Base-by-base conservation (phyloP, 1,140 invertebrate genomes). In the Drosophila carrolli region DNA sequence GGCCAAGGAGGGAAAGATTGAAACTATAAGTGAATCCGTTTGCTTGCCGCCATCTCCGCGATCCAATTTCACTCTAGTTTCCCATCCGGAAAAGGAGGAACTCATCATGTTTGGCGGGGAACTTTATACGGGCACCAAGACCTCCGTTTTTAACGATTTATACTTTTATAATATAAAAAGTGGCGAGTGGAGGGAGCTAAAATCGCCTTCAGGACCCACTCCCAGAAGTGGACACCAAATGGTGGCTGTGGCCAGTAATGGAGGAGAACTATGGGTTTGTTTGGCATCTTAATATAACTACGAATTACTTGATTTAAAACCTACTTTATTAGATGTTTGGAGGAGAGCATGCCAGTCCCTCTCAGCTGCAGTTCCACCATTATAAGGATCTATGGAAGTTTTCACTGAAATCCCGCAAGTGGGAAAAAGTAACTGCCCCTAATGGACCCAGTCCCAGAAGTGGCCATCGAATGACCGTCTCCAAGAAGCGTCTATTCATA, bases 351-450 rank as follows among this genome's bases (percentile, higher is more conserved):
- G 95, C 97, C 1, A 98, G 96, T 92, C 96, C 96, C 2, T 96
- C 96, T 0, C 97, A 98, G 88, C 96, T 96, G 35, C 98, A 98
- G 92, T 99, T 98, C 93, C 96, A 98, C 93, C 98, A 99, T 91
- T 99, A 98, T 90, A 96, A 95, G 92, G 98, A 99, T 92, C 93
- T 99, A 0, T 99, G 98, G 97, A 95, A 97, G 16, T 97, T 95
- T 90, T 95, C 96, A 90, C 60, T 95, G 0, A 94, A 94, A 48
- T 95, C 95, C 0, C 97, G 96, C 79, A 95, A 95, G 92, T 99
- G 98, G 98, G 96, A 98, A 80, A 98, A 98, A 94, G 95, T 98
- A 60, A 93, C 88, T 4, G 86, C 93, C 5, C 91, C 93, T 0
- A 93, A 96, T 71, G 97, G 96, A 1, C 98, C 98, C 0, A 96